Evolutionary conservation across 2,797 vertebrate genomes (phyloP), one percentile per base, ranked within the genome.

Genomic region (Ataeniobius toweri): DNA sequence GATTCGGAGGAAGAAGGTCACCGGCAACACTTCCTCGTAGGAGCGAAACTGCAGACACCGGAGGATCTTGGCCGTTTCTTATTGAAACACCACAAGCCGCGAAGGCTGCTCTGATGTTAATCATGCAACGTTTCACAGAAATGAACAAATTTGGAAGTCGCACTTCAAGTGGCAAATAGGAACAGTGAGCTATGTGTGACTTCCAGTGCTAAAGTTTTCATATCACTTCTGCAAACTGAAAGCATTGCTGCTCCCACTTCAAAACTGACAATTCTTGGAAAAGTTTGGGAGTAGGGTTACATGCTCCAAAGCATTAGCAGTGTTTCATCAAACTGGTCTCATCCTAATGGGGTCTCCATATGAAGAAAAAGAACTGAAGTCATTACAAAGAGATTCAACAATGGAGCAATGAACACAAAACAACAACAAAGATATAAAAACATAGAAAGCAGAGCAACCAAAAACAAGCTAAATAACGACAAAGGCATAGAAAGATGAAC

Each of bases 1-100:
- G 16, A 89, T 94, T 16, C 94, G 97, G 28, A 98, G 97, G 93
- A 97, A 95, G 91, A 98, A 96, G 86, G 90, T 98, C 22, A 94
- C 95, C 80, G 93, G 55, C 93, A 88, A 82, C 67, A 53, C 79
- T 0, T 71, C 78, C 0, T 78, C 74, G 1, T 50, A 79, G n/a
- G 73, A 83, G 71, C 79, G 80, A 92, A 76, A 28, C 46, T 5
- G 56, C n/a, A 51, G 53, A 73, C 68, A 14, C 44, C 26, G 3
- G 22, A 2, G 48, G 41, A 71, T 44, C 53, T 41, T 48, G n/a
- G 9, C 74, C 0, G 4, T 6, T 5, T 31, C 61, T 6, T 6
- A 20, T 70, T 28, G 9, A 55, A 39, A 41, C 31, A 9, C 58
- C 6, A 0, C 48, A 18, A 36, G 18, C 22, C 18, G 26, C 44